Percentiles rank a stretch among this genome's conserved stretches.
Evolutionary conservation across 2,113 vertebrate genomes (phyloP).

Genomic region (Solea solea): DNA sequence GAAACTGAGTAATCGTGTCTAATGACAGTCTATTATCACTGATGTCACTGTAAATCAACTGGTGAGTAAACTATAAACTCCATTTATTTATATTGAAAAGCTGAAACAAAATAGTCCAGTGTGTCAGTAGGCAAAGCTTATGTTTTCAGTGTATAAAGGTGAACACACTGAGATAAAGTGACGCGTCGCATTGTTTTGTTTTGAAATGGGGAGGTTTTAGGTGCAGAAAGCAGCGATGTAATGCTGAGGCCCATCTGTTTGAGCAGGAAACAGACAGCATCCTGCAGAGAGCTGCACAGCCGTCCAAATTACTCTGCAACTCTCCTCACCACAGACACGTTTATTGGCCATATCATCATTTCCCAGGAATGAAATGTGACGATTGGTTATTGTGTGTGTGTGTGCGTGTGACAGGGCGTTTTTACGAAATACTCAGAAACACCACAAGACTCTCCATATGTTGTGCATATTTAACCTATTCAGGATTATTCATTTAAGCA

Average conservation of each 20-base stretch:
- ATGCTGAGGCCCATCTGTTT: conserved; percentile 77
- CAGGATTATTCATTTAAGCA: too few species aligned
- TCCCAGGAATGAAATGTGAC: conserved; percentile 43
- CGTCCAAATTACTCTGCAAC: conserved; percentile 69
- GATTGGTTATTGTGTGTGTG: conserved; percentile 26
- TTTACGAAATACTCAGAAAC: conserved; percentile 9
- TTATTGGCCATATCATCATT: conserved; percentile 49
- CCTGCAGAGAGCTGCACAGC: conserved; percentile 66
- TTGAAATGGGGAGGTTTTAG: conserved; percentile 41
- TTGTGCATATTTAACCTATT: too few species aligned
- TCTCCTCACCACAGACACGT: conserved; percentile 45
- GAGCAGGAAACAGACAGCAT: conserved; percentile 83
- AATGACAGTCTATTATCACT: conserved; percentile 20
- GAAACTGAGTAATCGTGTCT: conserved; percentile 2
- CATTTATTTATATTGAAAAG: neutral
- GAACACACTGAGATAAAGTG: conserved; percentile 15
- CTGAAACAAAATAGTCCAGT: too few species aligned
- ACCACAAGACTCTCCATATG: neutral
- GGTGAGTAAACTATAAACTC: conserved; percentile 3
- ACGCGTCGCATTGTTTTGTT: conserved; percentile 22
- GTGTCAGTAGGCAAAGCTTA: neutral
- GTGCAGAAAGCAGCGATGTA: conserved; percentile 45
- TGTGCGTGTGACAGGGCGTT: conserved; percentile 25
- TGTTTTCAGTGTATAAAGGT: conserved; percentile 1
- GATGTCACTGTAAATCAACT: conserved; percentile 8